A percentile compares a stretch with the other conserved stretches of the same genome.
These are phyloP conservation scores for Griposia aprilina DNA, from an alignment of 2,888 invertebrate species.

Conservation along the genomic window DNA sequence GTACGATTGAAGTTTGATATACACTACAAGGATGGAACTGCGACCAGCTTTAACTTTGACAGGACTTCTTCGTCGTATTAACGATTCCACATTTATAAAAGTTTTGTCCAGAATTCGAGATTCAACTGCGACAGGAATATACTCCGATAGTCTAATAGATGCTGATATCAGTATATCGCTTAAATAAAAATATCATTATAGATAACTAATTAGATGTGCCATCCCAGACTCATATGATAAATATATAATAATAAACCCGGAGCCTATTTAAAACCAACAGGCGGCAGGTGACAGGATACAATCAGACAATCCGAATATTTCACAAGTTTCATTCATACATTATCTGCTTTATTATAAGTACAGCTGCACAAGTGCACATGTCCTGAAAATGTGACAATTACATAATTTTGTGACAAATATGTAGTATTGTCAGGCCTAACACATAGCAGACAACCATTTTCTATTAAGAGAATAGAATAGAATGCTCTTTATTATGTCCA, in stretches of 20 bases:
- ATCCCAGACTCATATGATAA: too few relatives aligned
- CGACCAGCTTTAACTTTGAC: neutral
- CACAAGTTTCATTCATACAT: neutral
- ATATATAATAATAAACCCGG: too few relatives aligned
- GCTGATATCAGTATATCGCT: too few relatives aligned
- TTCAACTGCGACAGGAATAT: too few relatives aligned
- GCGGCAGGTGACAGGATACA: neutral
- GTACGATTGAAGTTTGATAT: too few relatives aligned
- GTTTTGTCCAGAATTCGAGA: too few relatives aligned
- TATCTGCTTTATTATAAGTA: too few relatives aligned
- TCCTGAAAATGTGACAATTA: neutral
- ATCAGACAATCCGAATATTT: neutral
- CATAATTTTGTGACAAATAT: neutral
- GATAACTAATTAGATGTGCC: too few relatives aligned
- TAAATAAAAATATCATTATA: too few relatives aligned
- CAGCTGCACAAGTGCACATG: neutral
- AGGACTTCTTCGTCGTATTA: neutral
- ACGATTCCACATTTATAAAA: neutral
- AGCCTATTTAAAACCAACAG: too few relatives aligned
- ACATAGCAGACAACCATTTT: neutral
- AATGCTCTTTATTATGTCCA: too few relatives aligned
- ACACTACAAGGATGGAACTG: neutral
- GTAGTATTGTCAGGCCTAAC: neutral
- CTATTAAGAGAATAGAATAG: neutral
- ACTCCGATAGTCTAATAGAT: too few relatives aligned